Base-by-base conservation (phyloP, 2,797 vertebrate genomes). In the Arremon aurantiirostris region DNA sequence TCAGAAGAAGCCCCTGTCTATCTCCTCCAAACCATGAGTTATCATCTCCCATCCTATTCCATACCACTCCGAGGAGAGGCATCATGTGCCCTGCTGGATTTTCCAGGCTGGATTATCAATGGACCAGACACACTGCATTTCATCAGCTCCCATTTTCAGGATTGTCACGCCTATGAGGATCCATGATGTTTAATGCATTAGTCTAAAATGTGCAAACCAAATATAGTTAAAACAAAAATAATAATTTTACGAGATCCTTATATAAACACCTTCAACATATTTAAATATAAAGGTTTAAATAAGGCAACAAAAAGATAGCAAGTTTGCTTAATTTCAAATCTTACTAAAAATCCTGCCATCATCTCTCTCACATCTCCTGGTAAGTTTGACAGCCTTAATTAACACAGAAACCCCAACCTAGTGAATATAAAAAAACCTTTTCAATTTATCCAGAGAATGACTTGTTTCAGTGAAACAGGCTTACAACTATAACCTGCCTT, bases 111-210 rank as follows among this genome's bases (percentile, higher is more conserved):
- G n/a, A 32, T 82, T 70, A 46, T 37, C 79, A 70, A n/a, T 1
- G 5, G 11, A 70, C 10, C 0, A 0, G 44, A 85, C 19, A 41
- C 0, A 0, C 3, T 42, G 15, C 19, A 34, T 66, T 82, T 49
- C 14, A 63, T 17, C 7, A 9, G 26, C 12, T 5, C 17, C 18
- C 7, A 12, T 42, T 90, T 77, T 87, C 23, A n/a, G 20, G 44
- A 59, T 30, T 87, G 53, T 27, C 42, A 55, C n/a, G 56, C 47
- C 28, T 59, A 7, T 2, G 16, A 44, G 35, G 28, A 87, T 47
- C 21, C 8, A 17, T 78, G n/a, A 9, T 49, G 52, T 39, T 59
- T n/a, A 84, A 28, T 32, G 19, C 41, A 47, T 24, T 89, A 46
- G 28, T 90, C 32, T 59, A 47, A 73, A 91, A 87, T 14, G 17